These are phyloP conservation scores for Leptinotarsa rubiginosa DNA, from an alignment of 2,888 invertebrate species.

Conservation along the genomic window DNA sequence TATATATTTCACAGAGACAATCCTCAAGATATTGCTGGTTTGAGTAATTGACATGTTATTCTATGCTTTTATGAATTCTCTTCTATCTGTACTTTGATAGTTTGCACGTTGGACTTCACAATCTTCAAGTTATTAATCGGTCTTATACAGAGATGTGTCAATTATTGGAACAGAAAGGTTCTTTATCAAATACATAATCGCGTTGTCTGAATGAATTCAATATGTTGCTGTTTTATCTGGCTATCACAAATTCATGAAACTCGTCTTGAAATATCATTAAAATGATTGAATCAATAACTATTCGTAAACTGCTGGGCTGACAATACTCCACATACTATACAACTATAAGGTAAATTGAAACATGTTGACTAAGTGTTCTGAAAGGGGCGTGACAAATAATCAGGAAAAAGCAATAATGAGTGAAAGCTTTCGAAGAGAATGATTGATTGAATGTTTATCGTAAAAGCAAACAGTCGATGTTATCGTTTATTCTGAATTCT, in stretches of 20 bases:
- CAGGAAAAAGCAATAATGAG: conserved; percentile 4
- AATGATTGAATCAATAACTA: neutral
- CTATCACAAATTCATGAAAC: neutral
- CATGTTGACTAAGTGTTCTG: conserved; percentile 1
- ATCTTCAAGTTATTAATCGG: too few relatives aligned
- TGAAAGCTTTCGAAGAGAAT: neutral
- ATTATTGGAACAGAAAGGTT: too few relatives aligned
- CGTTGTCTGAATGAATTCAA: too few relatives aligned
- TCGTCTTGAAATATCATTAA: neutral
- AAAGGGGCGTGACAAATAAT: conserved; percentile 15
- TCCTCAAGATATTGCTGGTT: too few relatives aligned
- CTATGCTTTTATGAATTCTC: too few relatives aligned
- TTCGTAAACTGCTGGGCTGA: neutral
- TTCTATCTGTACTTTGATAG: too few relatives aligned
- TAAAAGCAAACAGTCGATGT: conserved; percentile 13
- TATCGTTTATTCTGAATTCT: conserved; percentile 2
- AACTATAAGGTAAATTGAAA: neutral
- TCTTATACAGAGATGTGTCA: too few relatives aligned
- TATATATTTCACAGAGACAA: neutral
- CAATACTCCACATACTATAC: neutral
- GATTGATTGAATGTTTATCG: conserved; percentile 23
- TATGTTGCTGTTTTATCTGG: too few relatives aligned
- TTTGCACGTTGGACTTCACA: too few relatives aligned
- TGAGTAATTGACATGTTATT: too few relatives aligned
- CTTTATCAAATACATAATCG: too few relatives aligned